A percentile compares a stretch with the other conserved stretches of the same genome.
Conservation (phyloP, 1,140 invertebrate species). For the Drosophila biarmipes region DNA sequence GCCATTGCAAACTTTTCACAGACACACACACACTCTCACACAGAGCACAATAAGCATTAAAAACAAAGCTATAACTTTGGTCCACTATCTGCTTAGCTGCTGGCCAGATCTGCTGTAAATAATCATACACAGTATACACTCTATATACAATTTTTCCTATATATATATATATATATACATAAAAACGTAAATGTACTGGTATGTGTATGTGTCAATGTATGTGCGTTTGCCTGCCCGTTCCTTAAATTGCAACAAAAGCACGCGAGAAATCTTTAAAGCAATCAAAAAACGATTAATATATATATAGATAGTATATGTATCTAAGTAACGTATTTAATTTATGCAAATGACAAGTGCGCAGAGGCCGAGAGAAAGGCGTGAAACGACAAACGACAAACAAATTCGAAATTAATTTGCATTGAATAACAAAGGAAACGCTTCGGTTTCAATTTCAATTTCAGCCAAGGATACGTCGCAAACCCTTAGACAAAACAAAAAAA, state of each 20-base stretch:
- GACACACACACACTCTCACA: slow-evolving; percentile 17
- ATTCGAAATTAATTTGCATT: slow-evolving; percentile 74
- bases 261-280: slow-evolving; percentile 24
- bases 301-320: slow-evolving; percentile 2
- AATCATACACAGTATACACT: slow-evolving; percentile 23
- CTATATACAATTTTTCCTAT: slow-evolving; percentile 7
- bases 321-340: slow-evolving; percentile 41
- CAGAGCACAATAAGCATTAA: slow-evolving; percentile 21
- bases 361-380: slow-evolving; percentile 4
- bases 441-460: slow-evolving; percentile 48
- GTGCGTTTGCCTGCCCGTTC: slow-evolving; percentile 25
- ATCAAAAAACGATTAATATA: slow-evolving; percentile 15
- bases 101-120: slow-evolving; percentile 38
- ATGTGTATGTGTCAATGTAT: slow-evolving; percentile 44
- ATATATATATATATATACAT: slow-evolving; percentile 1
- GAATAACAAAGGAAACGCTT: slow-evolving; percentile 61
- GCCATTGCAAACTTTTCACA: slow-evolving; percentile 26
- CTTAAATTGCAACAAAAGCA: slow-evolving; percentile 19
- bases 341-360: slow-evolving; percentile 64
- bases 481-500: slow-evolving; percentile 18
- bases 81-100: slow-evolving; percentile 40
- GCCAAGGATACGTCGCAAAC: slow-evolving; percentile 26
- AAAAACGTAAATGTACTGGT: slow-evolving; percentile 12
- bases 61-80: slow-evolving; percentile 29
- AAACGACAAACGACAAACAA: slow-evolving; percentile 46